Base-by-base conservation (phyloP, 2,888 invertebrate species). In the Hyppa rectilinea region DNA sequence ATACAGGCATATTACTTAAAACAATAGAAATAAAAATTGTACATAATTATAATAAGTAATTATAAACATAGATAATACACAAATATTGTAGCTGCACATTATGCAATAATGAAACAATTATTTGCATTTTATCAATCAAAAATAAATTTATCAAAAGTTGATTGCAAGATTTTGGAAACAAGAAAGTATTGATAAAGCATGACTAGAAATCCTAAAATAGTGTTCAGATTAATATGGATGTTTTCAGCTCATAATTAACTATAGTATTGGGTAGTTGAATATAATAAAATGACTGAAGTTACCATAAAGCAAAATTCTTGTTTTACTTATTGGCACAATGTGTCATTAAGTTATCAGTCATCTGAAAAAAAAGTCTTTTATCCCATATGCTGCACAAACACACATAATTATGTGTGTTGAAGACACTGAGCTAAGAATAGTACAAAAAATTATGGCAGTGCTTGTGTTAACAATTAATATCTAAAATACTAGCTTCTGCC, bases 151-250 rank as follows among this genome's bases (percentile, higher is more conserved):
- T 38, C n/a, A 10, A 64, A 12, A 63, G 6, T 36, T 20, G 2
- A 14, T 66, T 38, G 23, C 9, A 10, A 38, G 23, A 20, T 50
- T 66, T 26, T 17, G 14, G 5, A 26, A 34, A 29, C 26, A 5
- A 17, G 6, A 43, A 66, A n/a, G 31, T 6, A 40, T 17, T 49
- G 7, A 6, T n/a, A 36, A 26, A 31, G 20, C 7, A 26, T 49
- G 69, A 69, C 69, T 69, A 69, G 47, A 64, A 40, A 40, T n/a
- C 40, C 12, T n/a, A 5, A 26, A 31, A 31, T 66, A 14, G 14
- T 12, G 36, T 17, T 62, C 4, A 47, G 2, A 31, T 23, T 6
- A 43, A 12, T 14, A 38, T 55, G 10, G 3, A 31, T 26, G 5
- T 36, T 26, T 61, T 61, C 5, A 45, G n/a, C 17, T 45, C 7